Percentiles rank a stretch among this genome's conserved stretches.
Evolutionary conservation across 2,113 vertebrate species (phyloP).

Genomic region (Apeltes quadracus): DNA sequence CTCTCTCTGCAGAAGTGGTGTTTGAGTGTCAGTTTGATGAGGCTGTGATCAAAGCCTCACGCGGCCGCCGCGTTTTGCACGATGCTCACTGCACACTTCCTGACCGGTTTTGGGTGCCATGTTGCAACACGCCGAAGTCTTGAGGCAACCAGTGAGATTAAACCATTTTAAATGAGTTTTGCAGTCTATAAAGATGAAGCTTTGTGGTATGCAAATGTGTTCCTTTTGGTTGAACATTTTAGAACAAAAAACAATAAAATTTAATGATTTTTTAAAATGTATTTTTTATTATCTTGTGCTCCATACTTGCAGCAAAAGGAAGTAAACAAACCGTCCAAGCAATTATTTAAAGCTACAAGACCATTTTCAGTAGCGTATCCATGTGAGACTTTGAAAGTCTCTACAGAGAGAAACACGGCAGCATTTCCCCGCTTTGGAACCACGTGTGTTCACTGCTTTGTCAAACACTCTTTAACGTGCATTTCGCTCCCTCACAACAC

Average conservation of each 20-base stretch:
- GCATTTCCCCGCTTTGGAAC: constrained; percentile 50
- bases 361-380: constrained; percentile 21
- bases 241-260: constrained; percentile 25
- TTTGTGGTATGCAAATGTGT: constrained; percentile 40
- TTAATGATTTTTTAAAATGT: neutral
- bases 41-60: constrained; percentile 17
- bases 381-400: constrained; percentile 60
- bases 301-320: constrained; percentile 12
- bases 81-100: neutral
- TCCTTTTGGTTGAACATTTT: constrained; percentile 19
- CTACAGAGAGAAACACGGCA: constrained; percentile 50
- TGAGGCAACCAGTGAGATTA: neutral
- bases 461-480: constrained; percentile 52
- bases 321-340: constrained; percentile 23
- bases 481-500: constrained; percentile 32
- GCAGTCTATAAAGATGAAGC: constrained; percentile 19
- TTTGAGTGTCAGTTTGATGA: constrained; percentile 12
- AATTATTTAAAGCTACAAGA: constrained; percentile 44
- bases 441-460: constrained; percentile 42
- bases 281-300: neutral
- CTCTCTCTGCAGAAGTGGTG: neutral
- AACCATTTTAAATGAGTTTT: constrained; percentile 36
- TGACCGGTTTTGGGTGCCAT: neutral
- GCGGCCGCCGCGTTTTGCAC: neutral
- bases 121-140: constrained; percentile 9